Conservation (phyloP, 2,797 vertebrate species). For the Strix occidentalis region DNA sequence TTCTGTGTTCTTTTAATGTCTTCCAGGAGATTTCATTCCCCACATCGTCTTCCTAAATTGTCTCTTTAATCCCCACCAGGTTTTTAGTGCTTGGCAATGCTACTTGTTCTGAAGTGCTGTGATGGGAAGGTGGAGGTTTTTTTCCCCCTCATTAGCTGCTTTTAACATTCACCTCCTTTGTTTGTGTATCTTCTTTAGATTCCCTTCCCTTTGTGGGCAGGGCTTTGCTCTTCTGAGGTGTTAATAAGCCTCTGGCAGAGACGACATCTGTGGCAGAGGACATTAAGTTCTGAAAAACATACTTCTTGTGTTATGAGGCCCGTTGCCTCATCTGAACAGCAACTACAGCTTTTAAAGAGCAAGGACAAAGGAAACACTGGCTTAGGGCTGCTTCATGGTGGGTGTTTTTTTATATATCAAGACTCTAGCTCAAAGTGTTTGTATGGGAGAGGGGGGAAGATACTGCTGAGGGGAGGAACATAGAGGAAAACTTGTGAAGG, state of each 20-base stretch:
- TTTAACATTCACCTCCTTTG: conserved; percentile 76
- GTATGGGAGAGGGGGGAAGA: conserved; percentile 9
- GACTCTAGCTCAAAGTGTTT: conserved; percentile 53
- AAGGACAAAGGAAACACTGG: conserved; percentile 68
- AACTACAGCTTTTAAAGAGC: conserved; percentile 61
- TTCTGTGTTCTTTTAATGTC: conserved; percentile 40
- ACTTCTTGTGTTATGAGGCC: conserved; percentile 60
- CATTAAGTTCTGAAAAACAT: conserved; percentile 72
- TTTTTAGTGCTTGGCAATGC: conserved; percentile 64
- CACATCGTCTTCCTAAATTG: conserved; percentile 62
- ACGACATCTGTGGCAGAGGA: conserved; percentile 73
- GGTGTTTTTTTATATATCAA: conserved; percentile 24
- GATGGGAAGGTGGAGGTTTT: conserved; percentile 54
- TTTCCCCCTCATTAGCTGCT: conserved; percentile 70
- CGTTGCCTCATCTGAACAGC: conserved; percentile 59
- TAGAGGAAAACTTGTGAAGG: conserved; percentile 46
- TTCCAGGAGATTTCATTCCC: conserved; percentile 63
- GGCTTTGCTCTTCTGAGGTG: conserved; percentile 72
- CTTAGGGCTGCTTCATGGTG: conserved; percentile 49
- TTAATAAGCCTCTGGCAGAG: conserved; percentile 73
- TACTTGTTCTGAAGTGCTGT: conserved; percentile 63
- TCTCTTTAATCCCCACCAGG: conserved; percentile 67
- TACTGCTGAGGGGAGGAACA: conserved; percentile 7
- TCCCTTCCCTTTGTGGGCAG: conserved; percentile 70
- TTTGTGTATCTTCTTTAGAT: conserved; percentile 74